A percentile compares a stretch with the other conserved stretches of the same genome.
Evolutionary conservation across 2,888 invertebrate species (phyloP).

Genomic region (Octodonta nipae): DNA sequence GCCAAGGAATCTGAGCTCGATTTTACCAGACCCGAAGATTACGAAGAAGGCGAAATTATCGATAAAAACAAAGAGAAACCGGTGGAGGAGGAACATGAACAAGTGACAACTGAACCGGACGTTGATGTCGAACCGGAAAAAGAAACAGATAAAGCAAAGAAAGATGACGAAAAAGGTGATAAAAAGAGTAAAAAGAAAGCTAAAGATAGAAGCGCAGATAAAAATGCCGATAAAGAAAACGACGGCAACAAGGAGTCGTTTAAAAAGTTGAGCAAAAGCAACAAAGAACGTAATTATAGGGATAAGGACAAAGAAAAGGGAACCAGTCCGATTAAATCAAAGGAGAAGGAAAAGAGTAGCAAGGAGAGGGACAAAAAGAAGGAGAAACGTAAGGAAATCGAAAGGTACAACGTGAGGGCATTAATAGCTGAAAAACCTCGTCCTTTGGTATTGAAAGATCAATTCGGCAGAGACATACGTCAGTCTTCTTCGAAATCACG

Average conservation of each 20-base stretch:
- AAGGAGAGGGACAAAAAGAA: constrained; percentile 37
- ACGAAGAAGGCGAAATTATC: constrained; percentile 47
- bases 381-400: constrained; percentile 63
- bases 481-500: constrained; percentile 19
- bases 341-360: constrained; percentile 22
- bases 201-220: constrained; percentile 41
- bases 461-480: constrained; percentile 60
- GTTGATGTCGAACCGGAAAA: constrained; percentile 16
- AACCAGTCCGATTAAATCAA: constrained; percentile 30
- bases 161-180: constrained; percentile 16
- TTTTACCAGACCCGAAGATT: constrained; percentile 34
- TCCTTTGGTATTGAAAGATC: constrained; percentile 43
- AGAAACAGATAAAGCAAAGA: constrained; percentile 23
- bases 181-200: constrained; percentile 36
- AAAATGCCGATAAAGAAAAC: constrained; percentile 39
- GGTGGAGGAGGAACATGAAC: constrained; percentile 9
- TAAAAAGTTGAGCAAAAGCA: constrained; percentile 67
- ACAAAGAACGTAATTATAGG: constrained; percentile 65
- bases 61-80: constrained; percentile 32
- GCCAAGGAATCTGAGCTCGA: constrained; percentile 37
- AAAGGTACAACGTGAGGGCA: constrained; percentile 70
- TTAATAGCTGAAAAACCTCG: constrained; percentile 58
- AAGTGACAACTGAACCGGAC: constrained; percentile 8
- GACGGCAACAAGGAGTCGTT: constrained; percentile 44
- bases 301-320: constrained; percentile 31